Evolutionary conservation across 1,140 invertebrate species (phyloP), one percentile per base, ranked within the genome.

Genomic region (Trachymyrmex septentrionalis): DNA sequence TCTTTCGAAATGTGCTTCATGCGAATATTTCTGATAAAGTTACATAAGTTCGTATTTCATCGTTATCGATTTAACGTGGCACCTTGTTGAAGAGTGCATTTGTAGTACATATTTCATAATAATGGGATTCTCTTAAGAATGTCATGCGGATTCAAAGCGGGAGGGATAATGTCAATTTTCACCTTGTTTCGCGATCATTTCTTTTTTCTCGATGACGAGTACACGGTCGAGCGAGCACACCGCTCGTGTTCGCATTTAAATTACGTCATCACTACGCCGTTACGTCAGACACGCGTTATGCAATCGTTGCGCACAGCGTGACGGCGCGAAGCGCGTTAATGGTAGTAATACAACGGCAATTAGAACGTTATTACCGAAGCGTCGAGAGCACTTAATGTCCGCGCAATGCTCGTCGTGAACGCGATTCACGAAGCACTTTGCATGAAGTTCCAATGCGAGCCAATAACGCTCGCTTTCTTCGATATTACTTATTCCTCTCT

Each of bases 281-380:
- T 90, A 90, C 86, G 77, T 90, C 85, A 90, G 88, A 81, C 30
- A 24, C 21, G 59, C 61, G 77, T 90, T 91, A 85, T 34, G 81
- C 73, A 90, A 90, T 91, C 77, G 63, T 71, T 57, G 57, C 21
- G 55, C 61, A 53, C 66, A 34, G 61, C 82, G 73, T 69, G 72
- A 86, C 76, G 88, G 53, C 30, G 59, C 50, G 77, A 84, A 76
- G 61, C 72, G 81, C 86, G 86, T 82, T 88, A 91, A 91, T 91
- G 86, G 77, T 38, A 64, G 88, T 80, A 86, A 90, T 90, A 75
- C 90, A 90, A 90, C 84, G 82, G 78, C 88, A 90, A 91, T 90
- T 91, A 91, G 85, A 88, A 84, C 86, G 78, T 76, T 86, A 90
- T 91, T 91, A 86, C 76, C 57, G 72, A 90, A 88, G 76, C 87